phyloP scores from a whole-genome alignment of 2,888 invertebrate genomes.

The Raillietiella orientalis region DNA sequence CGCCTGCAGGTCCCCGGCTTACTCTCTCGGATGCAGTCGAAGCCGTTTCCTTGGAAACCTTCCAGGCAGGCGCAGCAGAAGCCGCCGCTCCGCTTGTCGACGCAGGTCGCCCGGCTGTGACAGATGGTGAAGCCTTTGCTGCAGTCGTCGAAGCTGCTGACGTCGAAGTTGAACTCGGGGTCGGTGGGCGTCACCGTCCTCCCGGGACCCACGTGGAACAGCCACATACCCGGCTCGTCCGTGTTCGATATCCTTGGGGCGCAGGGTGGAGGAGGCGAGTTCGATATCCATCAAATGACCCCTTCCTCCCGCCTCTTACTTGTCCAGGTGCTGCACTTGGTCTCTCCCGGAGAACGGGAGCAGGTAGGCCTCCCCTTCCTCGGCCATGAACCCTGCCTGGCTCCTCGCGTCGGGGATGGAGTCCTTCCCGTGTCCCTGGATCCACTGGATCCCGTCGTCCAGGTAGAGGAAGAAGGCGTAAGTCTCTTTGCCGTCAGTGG shows the following conservation, averaged over 20 bases:
- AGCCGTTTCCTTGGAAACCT: constrained; percentile 77
- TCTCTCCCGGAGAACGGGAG: constrained; percentile 73
- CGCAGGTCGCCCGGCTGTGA: constrained; percentile 43
- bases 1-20: too few relatives aligned
- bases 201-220: constrained; percentile 64
- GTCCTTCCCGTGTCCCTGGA: constrained; percentile 38
- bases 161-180: constrained; percentile 21
- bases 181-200: too few relatives aligned
- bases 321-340: constrained; percentile 40
- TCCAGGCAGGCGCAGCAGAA: constrained; percentile 48
- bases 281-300: too few relatives aligned
- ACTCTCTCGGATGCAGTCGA: constrained; percentile 48
- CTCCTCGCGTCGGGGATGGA: constrained; percentile 58
- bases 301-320: too few relatives aligned
- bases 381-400: constrained; percentile 65
- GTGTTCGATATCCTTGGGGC: constrained; percentile 60
- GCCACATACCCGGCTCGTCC: constrained; percentile 48
- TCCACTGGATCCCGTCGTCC: constrained; percentile 65
- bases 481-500: constrained; percentile 38
- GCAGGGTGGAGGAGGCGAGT: too few relatives aligned
- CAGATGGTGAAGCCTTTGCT: constrained; percentile 29
- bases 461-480: constrained; percentile 66
- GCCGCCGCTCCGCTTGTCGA: constrained; percentile 47
- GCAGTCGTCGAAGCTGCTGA: constrained; percentile 8
- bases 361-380: constrained; percentile 36